Conservation (phyloP, 2,888 invertebrate genomes). For the Volucella inanis region DNA sequence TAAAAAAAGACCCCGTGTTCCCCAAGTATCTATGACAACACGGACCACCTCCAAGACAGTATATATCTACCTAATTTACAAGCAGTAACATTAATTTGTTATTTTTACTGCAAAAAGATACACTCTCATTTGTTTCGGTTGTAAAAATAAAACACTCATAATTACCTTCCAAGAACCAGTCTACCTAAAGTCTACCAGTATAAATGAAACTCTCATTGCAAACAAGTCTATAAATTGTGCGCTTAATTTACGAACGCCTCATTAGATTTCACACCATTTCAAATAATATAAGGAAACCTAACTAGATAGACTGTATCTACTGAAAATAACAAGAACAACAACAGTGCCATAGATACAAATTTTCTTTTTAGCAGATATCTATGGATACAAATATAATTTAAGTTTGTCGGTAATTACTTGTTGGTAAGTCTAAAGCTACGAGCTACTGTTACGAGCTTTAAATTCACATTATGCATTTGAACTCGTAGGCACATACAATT, state of each 20-base stretch:
- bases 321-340: no score
- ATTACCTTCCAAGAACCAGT: not conserved
- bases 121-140: not conserved
- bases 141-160: not conserved
- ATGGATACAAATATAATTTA: constrained; percentile 39
- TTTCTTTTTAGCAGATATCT: constrained; percentile 13
- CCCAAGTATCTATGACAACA: constrained; percentile 9
- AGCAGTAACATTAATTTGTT: not conserved
- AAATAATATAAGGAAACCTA: constrained; percentile 4
- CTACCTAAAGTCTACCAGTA: not conserved
- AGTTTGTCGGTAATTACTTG: constrained; percentile 57
- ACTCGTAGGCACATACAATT: constrained; percentile 10
- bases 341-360: constrained; percentile 26
- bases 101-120: not conserved
- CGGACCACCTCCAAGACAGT: not conserved
- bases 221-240: constrained; percentile 51
- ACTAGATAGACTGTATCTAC: not conserved
- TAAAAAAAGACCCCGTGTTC: no score
- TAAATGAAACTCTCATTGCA: constrained; percentile 14
- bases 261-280: constrained; percentile 67
- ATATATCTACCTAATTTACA: constrained; percentile 9
- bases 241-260: constrained; percentile 61
- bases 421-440: constrained; percentile 21
- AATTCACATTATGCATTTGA: constrained; percentile 23
- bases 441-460: constrained; percentile 17